Evolutionary conservation across 2,113 vertebrate genomes (phyloP), one percentile per base, ranked within the genome.

Genomic region (Apus apus): DNA sequence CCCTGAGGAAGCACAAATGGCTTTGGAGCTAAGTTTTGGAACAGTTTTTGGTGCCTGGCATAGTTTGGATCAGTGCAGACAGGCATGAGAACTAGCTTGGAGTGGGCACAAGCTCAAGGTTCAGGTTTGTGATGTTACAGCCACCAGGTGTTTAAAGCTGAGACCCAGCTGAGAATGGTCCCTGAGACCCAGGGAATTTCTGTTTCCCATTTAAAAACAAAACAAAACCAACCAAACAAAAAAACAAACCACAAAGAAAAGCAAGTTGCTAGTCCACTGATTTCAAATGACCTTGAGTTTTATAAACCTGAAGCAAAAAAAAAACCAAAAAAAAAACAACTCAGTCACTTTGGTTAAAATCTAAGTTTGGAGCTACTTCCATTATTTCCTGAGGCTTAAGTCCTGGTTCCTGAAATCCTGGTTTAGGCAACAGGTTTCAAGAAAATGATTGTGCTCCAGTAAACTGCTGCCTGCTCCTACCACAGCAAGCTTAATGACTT

Each of bases 21-120:
- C 7, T 4, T 6, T 3, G 10, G 26, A 26, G 73, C 17, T 23
- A 17, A 22, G 0, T 4, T 8, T 20, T 48, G 40, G 27, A 17
- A 11, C 2, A 6, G 27, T 9, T 88, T 56, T 5, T 20, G 68
- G 34, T 27, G 68, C 11, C 58, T 53, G 48, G 9, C 20, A 1
- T 1, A 23, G 32, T 51, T 40, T 43, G 62, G 45, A 3, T 66
- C 34, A 74, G 8, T 6, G n/a, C 56, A 23, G 8, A 0, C 1
- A 12, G 25, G 26, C 40, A 1, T 27, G 20, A 73, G 65, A 67
- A 57, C 5, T 6, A 5, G 15, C n/a, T 54, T 67, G 50, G 9
- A 18, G 20, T 13, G 8, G 5, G 50, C 26, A 8, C 11, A 7
- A 36, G 29, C 8, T 62, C 88, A 48, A 46, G 19, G 32, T 29